Evolutionary conservation across 1,140 invertebrate species (phyloP).

Genomic region (Spodoptera frugiperda): DNA sequence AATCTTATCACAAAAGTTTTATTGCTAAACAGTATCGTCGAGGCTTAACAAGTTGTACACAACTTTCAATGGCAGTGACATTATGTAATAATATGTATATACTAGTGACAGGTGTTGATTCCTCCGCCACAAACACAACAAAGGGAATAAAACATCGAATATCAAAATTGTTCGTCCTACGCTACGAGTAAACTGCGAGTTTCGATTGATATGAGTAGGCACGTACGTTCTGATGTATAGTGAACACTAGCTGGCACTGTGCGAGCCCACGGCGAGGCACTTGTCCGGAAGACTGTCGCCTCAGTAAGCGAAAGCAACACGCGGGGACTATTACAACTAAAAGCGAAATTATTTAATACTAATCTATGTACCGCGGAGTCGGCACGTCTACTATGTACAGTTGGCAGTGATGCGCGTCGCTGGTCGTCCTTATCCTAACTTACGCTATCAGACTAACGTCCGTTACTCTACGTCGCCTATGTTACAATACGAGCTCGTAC

Average conservation of each 20-base stretch:
- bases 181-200: slow-evolving; percentile 63
- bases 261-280: slow-evolving; percentile 62
- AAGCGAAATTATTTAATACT: slow-evolving; percentile 58
- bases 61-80: slow-evolving; percentile 75
- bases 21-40: slow-evolving; percentile 76
- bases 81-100: slow-evolving; percentile 19
- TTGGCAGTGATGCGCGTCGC: slow-evolving; percentile 80
- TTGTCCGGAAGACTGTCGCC: slow-evolving; percentile 55
- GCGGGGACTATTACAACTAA: slow-evolving; percentile 51
- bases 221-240: slow-evolving; percentile 65
- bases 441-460: slow-evolving; percentile 75
- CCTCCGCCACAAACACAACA: slow-evolving; percentile 61
- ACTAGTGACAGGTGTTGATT: slow-evolving; percentile 74
- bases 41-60: slow-evolving; percentile 59
- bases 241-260: slow-evolving; percentile 65
- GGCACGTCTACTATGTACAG: slow-evolving; percentile 74
- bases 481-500: slow-evolving; percentile 52
- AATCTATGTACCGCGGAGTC: slow-evolving; percentile 58
- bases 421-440: slow-evolving; percentile 77
- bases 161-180: slow-evolving; percentile 58
- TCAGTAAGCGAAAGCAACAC: slow-evolving; percentile 9
- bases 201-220: slow-evolving; percentile 74
- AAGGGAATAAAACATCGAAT: slow-evolving; percentile 52
- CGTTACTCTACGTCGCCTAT: slow-evolving; percentile 61
- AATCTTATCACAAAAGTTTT: slow-evolving; percentile 80